These are phyloP conservation scores for Atractosteus spatula DNA, from an alignment of 2,113 vertebrate species.

Conservation along the genomic window DNA sequence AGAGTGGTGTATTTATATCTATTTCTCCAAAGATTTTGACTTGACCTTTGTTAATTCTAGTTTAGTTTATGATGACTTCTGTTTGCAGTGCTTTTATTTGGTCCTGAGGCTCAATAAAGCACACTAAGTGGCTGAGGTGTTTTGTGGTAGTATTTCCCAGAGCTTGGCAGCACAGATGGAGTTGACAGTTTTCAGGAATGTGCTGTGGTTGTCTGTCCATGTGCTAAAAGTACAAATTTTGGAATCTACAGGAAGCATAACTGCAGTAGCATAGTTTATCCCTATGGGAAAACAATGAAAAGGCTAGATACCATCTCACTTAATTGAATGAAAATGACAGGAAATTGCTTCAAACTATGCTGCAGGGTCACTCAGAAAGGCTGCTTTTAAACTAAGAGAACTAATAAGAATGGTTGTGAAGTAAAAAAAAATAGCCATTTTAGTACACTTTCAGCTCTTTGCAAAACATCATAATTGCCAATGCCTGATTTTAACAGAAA, in stretches of 20 bases:
- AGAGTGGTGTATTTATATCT: no score
- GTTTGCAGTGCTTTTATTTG: no score
- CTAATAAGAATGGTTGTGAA: not conserved
- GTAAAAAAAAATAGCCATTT: slow-evolving; percentile 16
- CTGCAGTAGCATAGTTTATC: not conserved
- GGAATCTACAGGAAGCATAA: not conserved
- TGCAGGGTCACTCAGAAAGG: not conserved
- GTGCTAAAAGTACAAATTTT: not conserved
- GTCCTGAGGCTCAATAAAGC: no score
- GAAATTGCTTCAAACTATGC: not conserved
- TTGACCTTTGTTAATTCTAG: no score
- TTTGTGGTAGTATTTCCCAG: no score
- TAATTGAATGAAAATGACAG: not conserved
- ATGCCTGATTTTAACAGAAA: slow-evolving; percentile 33
- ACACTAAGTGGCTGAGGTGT: no score
- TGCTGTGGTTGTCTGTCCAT: no score
- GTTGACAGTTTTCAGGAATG: no score
- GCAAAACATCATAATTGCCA: slow-evolving; percentile 3
- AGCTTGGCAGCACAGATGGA: no score
- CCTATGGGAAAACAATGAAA: not conserved
- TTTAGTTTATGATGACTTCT: no score
- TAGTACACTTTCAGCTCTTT: not conserved
- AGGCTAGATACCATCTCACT: not conserved
- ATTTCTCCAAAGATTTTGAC: no score
- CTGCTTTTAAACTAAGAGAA: not conserved